A percentile compares a stretch with the other conserved stretches of the same genome.
Evolutionary conservation across 2,797 vertebrate genomes (phyloP).

Genomic region (Somateria mollissima): DNA sequence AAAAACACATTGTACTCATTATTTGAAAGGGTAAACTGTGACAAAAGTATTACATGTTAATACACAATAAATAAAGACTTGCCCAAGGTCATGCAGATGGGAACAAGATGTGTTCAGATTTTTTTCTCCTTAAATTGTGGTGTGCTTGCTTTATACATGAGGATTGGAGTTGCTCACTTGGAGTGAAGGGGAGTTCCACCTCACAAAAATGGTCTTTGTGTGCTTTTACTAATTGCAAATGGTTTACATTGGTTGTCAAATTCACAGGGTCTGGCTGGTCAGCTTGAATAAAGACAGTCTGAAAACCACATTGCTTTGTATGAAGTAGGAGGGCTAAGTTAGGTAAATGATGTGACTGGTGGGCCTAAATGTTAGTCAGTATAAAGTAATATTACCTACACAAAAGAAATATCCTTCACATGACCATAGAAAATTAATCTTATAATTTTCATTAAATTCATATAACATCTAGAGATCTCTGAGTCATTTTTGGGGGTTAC

Average conservation of each 20-base stretch:
- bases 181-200: neutral
- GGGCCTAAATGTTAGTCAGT: neutral
- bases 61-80: neutral
- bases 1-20: constrained; percentile 6
- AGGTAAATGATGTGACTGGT: neutral
- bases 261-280: neutral
- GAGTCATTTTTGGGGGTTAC: neutral
- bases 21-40: neutral
- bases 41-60: neutral
- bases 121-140: neutral
- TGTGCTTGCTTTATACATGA: neutral
- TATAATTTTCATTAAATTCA: neutral
- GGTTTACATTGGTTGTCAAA: neutral
- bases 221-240: neutral
- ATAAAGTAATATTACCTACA: neutral
- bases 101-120: constrained; percentile 5
- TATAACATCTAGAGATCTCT: neutral
- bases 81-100: neutral
- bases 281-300: neutral
- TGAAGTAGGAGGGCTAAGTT: neutral
- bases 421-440: neutral
- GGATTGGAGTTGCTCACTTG: neutral
- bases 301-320: neutral
- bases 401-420: neutral
- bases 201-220: neutral